Evolutionary conservation across 1,140 invertebrate species (phyloP), one percentile per base, ranked within the genome.

Genomic region (Apis cerana): DNA sequence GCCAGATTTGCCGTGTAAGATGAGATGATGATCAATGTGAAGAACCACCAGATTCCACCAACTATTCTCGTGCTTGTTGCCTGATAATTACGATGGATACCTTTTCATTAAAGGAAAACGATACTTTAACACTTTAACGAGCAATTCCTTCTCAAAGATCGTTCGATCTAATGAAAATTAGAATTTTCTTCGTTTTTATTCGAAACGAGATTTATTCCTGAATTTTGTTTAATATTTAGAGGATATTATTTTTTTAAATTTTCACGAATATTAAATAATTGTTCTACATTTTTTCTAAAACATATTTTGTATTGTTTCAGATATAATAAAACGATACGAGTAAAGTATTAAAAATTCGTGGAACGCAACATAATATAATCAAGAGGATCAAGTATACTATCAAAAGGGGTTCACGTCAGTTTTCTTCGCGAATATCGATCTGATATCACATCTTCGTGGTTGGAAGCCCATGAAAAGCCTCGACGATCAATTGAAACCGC

Each of bases 31-130:
- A 99, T 99, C 23, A 99, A 95, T 0, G 99, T 99, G 94, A 99
- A 99, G 94, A 99, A 99, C 98, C 99, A 99, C 99, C 99, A 99
- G 84, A 99, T 99, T 11, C 97, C 97, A 17, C 98, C 98, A 19
- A 99, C 97, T 88, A 99, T 98, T 82, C 98, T 95, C 5, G 98
- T 99, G 5, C 98, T 99, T 17, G 98, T 98, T 21, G 98, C 98
- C 97, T 99, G 93, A 79, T 94, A 88, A 95, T 8, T 95, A 82
- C 72, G 91, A 89, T 70, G 87, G 71, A 88, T 79, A 86, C 2
- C 67, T 21, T 64, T 89, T 23, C 82, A 27, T 54, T 21, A 43
- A 61, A 48, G 58, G n/a, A 58, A 52, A 72, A 17, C 21, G 70
- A 54, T 7, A 23, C 56, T 33, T 33, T 33, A 33, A 33, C n/a